Base-by-base conservation (phyloP, 1,140 invertebrate species). In the Drosophila ogumai region DNA sequence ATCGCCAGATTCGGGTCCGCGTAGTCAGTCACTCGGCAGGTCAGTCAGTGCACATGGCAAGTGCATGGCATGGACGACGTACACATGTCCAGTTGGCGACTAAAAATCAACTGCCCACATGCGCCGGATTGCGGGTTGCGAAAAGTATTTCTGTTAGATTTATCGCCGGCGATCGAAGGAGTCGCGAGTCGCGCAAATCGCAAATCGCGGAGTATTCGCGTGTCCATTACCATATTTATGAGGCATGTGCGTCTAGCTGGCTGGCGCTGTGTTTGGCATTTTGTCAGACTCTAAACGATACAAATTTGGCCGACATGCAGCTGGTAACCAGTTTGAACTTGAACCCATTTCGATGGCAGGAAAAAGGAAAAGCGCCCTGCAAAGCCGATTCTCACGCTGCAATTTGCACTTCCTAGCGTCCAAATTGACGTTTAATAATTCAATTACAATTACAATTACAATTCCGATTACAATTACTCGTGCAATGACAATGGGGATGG, bases 371-470 rank as follows among this genome's bases (percentile, higher is more conserved):
- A 90, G 56, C 47, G 50, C 71, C 50, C 64, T 61, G 57, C 34
- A 38, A 13, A 3, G 5, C 47, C 38, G 46, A 87, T 87, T 87
- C 82, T 86, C 82, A 86, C 82, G 82, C 82, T 87, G 82, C 80
- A 87, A 88, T 88, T 88, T 63, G 85, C 85, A 87, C 84, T 87
- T 87, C 84, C 84, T 78, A 87, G 65, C 40, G 19, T 38, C 32
- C 85, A 87, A 87, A 90, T 84, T 84, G 84, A 87, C 77, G 80
- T 38, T 79, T 76, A 75, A 87, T 87, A 87, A 87, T 87, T 88
- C 77, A 87, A 90, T 84, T 66, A 82, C 61, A 69, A 75, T 64
- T 65, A 3, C 34, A 55, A 55, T 55, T 55, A 55, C 52, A 38
- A 55, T 38, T 55, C 52, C 52, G 52, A 55, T 55, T 55, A 38